Evolutionary conservation across 2,888 invertebrate genomes (phyloP), one percentile per base, ranked within the genome.

Genomic region (Dasypogon diadema): DNA sequence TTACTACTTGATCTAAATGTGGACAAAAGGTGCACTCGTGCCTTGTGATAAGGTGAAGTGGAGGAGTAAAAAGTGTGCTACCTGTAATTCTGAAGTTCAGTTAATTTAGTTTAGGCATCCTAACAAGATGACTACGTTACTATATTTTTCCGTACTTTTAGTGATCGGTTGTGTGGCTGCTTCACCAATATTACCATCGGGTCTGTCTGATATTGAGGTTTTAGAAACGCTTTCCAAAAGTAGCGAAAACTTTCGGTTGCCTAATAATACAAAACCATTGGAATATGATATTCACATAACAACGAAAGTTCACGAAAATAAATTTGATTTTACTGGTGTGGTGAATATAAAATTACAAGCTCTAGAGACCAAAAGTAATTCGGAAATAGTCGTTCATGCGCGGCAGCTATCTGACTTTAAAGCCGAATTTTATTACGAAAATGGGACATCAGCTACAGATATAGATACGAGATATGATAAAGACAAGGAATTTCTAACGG

Each of bases 211-310:
- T 30, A 5, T 6, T 6, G 34, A 30, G 34, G 6, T 30, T 30
- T 2, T 16, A 6, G 30, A 58, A 12, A 46, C 22, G 5, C n/a
- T 6, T 5, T 3, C 14, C 2, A 46, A 81, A 8, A 79, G 79
- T n/a, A 77, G 75, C 14, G 18, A 14, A 0, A 82, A 80, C 54
- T 90, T 90, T 82, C 87, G 89, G 0, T 84, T 92, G 8, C 90
- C 91, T 0, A 84, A 83, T 0, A 86, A 85, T 34, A 85, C 89
- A 0, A 81, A 80, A n/a, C 91, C 91, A 0, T 84, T 83, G 0
- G 86, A 86, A 78, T 92, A 91, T 80, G 85, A 85, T 16, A 85
- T 91, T 12, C 82, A 82, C 12, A 82, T 91, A 0, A 85, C 81
- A 65, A 85, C 90, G 0, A 81, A 88, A 63, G 87, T 91, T 0